Evolutionary conservation across 2,797 vertebrate species (phyloP).

Genomic region (Ispidina lecontei): DNA sequence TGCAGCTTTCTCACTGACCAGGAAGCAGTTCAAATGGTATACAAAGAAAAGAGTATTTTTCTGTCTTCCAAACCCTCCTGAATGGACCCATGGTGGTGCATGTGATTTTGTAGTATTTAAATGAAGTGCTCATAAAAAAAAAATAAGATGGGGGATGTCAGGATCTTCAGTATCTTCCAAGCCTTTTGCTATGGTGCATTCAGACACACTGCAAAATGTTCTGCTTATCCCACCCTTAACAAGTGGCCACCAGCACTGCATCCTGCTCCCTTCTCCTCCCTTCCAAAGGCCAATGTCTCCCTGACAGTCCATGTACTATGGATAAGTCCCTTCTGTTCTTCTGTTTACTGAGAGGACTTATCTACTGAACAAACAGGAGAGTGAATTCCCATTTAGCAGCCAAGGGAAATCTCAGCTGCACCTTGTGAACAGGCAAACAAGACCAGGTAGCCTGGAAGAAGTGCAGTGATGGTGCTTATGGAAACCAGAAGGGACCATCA

Average conservation of each 20-base stretch:
- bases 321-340: neutral
- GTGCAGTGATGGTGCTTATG: neutral
- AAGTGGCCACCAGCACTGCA: accelerated
- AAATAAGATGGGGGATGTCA: neutral
- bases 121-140: neutral
- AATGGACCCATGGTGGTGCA: neutral
- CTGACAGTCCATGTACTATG: neutral
- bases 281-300: neutral
- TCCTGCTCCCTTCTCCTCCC: neutral
- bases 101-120: neutral
- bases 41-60: neutral
- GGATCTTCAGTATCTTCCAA: neutral
- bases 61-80: neutral
- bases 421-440: neutral
- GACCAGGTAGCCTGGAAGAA: neutral
- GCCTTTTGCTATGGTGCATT: accelerated
- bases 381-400: neutral
- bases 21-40: neutral
- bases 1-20: neutral
- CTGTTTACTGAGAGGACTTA: neutral
- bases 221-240: neutral
- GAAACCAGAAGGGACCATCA: neutral
- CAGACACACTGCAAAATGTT: neutral
- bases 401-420: neutral
- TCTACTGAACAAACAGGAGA: neutral